Evolutionary conservation across 2,113 vertebrate species (phyloP).

Genomic region (Cinclus cinclus): DNA sequence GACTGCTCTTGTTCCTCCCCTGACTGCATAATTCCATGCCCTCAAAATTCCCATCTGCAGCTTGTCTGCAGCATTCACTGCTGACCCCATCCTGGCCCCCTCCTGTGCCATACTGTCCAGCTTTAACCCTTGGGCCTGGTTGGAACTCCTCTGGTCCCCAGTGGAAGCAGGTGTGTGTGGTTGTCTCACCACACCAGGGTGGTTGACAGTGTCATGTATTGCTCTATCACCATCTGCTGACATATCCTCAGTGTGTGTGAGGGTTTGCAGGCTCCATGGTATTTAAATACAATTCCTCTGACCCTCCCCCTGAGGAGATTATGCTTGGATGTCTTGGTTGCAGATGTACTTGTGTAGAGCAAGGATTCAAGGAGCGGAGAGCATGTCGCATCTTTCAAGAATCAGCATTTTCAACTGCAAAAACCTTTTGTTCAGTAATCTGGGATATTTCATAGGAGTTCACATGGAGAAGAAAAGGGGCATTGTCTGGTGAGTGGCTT

Average conservation of each 20-base stretch:
- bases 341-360: background rate
- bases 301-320: background rate
- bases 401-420: conserved; percentile 49
- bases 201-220: background rate
- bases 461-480: conserved; percentile 63
- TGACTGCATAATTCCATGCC: background rate
- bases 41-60: background rate
- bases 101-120: background rate
- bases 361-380: background rate
- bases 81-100: background rate
- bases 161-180: background rate
- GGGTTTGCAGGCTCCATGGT: background rate
- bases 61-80: background rate
- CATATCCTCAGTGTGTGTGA: background rate
- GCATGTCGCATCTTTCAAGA: conserved; percentile 38
- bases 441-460: conserved; percentile 50
- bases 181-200: background rate
- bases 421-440: conserved; percentile 66
- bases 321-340: background rate
- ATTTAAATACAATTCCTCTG: background rate
- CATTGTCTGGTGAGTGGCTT: conserved; percentile 75
- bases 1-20: background rate
- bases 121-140: background rate
- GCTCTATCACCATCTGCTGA: background rate
- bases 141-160: background rate